Conservation (phyloP, 30 jellyfish, hydroid and myxozoan species). For the Rhopilema esculentum region DNA sequence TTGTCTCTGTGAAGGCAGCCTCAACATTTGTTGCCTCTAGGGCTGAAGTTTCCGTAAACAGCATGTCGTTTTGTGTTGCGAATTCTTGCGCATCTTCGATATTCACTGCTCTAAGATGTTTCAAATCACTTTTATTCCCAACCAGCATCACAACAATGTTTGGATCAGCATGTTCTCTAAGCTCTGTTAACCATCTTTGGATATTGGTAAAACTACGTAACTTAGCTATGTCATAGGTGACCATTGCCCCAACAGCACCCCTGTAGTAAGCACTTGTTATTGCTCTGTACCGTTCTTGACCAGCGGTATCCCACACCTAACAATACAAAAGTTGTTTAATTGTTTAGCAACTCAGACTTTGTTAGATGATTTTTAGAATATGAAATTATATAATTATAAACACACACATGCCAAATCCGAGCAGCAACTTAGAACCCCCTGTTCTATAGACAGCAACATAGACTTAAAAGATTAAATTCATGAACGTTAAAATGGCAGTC, state of each 20-base stretch:
- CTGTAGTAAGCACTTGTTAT: slow-evolving; percentile 97
- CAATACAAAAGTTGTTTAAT: neutral
- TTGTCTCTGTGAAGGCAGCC: slow-evolving; percentile 88
- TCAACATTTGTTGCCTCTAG: slow-evolving; percentile 96
- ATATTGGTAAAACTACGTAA: slow-evolving; percentile 82
- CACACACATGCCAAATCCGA: no score
- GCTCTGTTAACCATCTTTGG: slow-evolving; percentile 92
- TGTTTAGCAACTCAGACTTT: no score
- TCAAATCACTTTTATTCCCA: slow-evolving; percentile 91
- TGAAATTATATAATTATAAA: no score
- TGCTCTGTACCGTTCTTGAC: slow-evolving; percentile 98
- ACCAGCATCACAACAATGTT: slow-evolving; percentile 93
- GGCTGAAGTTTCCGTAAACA: slow-evolving; percentile 97
- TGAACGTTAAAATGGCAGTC: no score
- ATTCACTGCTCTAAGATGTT: slow-evolving; percentile 96
- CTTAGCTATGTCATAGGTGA: slow-evolving; percentile 93
- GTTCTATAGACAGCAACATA: no score
- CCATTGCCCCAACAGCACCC: slow-evolving; percentile 99
- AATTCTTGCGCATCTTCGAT: slow-evolving; percentile 96
- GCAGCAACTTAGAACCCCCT: no score
- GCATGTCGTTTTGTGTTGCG: slow-evolving; percentile 91
- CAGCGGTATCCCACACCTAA: slow-evolving; percentile 99
- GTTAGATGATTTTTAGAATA: no score
- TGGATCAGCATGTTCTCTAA: slow-evolving; percentile 96
- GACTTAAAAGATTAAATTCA: no score